Conservation (phyloP, 2,888 invertebrate genomes). For the Hirtodrosophila duncani region DNA sequence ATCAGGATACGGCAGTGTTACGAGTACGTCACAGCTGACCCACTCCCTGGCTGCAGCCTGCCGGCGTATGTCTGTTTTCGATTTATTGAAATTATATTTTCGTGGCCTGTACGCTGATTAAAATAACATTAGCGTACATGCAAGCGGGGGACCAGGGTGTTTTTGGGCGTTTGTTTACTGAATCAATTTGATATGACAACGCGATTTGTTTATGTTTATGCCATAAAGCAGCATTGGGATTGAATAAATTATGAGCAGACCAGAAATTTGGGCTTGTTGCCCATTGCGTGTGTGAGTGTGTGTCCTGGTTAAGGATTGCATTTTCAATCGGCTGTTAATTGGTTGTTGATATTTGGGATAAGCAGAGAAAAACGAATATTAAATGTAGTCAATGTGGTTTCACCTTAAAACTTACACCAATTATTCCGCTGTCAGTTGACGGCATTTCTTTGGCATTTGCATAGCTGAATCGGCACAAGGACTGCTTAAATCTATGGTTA, state of each 20-base stretch:
- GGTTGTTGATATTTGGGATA: too few species aligned
- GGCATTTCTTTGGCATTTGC: too few species aligned
- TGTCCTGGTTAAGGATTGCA: too few species aligned
- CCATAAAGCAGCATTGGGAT: constrained; percentile 35
- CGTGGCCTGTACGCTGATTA: constrained; percentile 34
- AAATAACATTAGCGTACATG: constrained; percentile 44
- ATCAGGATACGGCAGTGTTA: neutral
- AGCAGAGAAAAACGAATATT: neutral
- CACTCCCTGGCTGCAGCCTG: neutral
- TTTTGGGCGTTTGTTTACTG: constrained; percentile 30
- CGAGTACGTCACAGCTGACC: constrained; percentile 6
- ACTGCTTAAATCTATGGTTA: too few species aligned
- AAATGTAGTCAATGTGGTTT: too few species aligned
- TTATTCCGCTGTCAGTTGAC: too few species aligned
- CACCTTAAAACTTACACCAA: too few species aligned
- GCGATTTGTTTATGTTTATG: constrained; percentile 42
- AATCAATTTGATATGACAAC: constrained; percentile 41
- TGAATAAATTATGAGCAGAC: constrained; percentile 47
- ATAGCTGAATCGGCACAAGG: too few species aligned
- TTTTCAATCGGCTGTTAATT: too few species aligned
- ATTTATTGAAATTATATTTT: constrained; percentile 46
- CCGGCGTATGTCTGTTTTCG: constrained; percentile 16
- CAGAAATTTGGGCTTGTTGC: too few species aligned
- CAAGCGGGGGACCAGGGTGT: constrained; percentile 5
- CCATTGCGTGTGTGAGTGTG: neutral